Percentiles rank a stretch among this genome's conserved stretches.
These are phyloP conservation scores for Stictonetta naevosa DNA, from an alignment of 2,113 vertebrate genomes.

Conservation along the genomic window DNA sequence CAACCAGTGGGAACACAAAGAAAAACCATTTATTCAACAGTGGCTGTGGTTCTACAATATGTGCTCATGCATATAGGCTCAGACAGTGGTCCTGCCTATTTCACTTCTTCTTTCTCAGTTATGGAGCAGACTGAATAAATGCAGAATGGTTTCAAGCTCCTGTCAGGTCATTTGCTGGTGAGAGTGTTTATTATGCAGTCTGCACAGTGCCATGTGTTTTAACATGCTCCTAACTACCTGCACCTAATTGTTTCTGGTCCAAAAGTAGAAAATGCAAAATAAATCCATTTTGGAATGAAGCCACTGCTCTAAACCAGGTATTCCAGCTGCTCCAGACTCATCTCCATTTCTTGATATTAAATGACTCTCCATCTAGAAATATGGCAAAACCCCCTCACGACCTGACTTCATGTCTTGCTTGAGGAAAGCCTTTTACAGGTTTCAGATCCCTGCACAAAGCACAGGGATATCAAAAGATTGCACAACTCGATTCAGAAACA, in stretches of 20 bases:
- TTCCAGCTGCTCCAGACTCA: neutral
- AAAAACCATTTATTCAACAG: neutral
- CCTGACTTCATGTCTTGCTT: neutral
- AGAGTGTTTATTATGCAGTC: neutral
- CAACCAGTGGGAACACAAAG: neutral
- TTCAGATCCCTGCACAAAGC: neutral
- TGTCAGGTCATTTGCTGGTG: neutral
- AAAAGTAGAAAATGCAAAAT: neutral
- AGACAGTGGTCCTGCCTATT: fast-evolving
- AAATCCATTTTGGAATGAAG: neutral
- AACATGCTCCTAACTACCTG: neutral
- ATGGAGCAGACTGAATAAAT: neutral
- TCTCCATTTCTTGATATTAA: neutral
- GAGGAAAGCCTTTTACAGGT: neutral
- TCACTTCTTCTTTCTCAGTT: neutral
- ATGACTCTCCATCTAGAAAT: neutral
- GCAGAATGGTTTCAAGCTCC: neutral
- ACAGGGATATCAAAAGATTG: neutral
- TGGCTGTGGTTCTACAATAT: neutral
- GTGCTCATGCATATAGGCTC: neutral
- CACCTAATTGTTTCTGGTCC: neutral
- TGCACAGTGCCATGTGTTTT: neutral
- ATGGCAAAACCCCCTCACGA: fast-evolving
- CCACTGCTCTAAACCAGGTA: neutral
- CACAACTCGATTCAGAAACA: neutral